These are phyloP conservation scores for Perodicticus potto DNA, from an alignment of 2,797 vertebrate genomes.

Conservation along the genomic window DNA sequence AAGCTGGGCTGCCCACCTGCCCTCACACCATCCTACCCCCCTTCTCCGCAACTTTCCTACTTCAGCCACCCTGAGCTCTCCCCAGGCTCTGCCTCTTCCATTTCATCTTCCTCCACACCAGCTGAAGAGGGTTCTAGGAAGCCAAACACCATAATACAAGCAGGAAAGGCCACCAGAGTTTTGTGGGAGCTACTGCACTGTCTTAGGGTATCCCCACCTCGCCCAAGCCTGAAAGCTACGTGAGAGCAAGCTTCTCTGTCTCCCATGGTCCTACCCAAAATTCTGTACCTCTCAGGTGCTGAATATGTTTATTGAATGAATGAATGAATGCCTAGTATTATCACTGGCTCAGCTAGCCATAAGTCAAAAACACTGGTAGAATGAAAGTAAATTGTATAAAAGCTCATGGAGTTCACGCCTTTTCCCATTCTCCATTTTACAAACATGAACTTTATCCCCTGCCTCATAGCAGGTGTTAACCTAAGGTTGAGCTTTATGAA, in stretches of 20 bases:
- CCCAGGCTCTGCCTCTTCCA: not conserved
- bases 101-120: not conserved
- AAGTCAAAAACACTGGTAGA: not conserved
- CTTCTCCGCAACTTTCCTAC: not conserved
- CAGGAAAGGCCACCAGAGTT: not conserved
- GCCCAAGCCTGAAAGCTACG: not conserved
- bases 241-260: not conserved
- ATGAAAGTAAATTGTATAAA: not conserved
- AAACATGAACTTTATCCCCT: not conserved
- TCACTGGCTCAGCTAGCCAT: not conserved
- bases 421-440: not conserved
- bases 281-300: not conserved
- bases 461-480: not conserved
- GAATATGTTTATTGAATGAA: not conserved
- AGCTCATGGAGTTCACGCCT: not conserved
- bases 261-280: not conserved
- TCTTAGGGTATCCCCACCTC: fast-evolving
- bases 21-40: not conserved
- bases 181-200: not conserved
- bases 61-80: not conserved
- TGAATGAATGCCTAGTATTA: not conserved
- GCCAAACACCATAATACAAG: not conserved
- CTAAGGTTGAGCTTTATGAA: not conserved
- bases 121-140: not conserved
- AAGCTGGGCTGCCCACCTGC: no score